Percentiles rank a stretch among this genome's conserved stretches.
Conservation (phyloP, 2,888 invertebrate genomes). For the Acleris sparsana region DNA sequence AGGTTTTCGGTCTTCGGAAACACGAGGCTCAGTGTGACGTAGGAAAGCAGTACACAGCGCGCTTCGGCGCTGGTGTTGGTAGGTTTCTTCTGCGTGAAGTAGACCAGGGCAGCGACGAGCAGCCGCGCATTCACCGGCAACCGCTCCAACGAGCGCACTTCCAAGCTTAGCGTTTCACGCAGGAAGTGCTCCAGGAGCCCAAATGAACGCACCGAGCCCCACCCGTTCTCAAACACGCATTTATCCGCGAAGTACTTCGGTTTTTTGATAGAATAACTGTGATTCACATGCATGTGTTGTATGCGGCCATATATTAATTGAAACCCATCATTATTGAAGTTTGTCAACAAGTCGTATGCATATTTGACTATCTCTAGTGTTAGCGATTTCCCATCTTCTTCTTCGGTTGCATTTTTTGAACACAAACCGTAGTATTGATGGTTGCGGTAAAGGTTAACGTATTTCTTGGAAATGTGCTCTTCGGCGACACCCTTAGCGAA, state of each 20-base stretch:
- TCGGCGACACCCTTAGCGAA: conserved; percentile 47
- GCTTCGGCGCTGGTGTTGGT: conserved; percentile 9
- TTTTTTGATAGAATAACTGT: not conserved
- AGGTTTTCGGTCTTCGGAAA: not conserved
- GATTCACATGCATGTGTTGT: not conserved
- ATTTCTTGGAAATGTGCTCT: conserved; percentile 39
- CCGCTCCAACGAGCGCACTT: not conserved
- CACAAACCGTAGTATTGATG: conserved; percentile 35
- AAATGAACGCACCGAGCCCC: conserved; percentile 10
- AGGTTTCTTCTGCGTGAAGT: conserved; percentile 44
- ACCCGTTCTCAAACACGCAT: conserved; percentile 31
- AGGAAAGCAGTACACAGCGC: conserved; percentile 23
- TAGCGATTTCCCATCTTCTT: conserved; percentile 42
- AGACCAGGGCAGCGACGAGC: conserved; percentile 38
- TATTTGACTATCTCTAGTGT: conserved; percentile 53
- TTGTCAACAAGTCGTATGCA: conserved; percentile 52
- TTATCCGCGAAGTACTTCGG: conserved; percentile 6
- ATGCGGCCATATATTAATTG: conserved; percentile 8
- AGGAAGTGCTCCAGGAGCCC: conserved; percentile 36
- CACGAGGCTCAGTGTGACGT: conserved; percentile 26
- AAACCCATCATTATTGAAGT: conserved; percentile 42
- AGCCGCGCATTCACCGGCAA: conserved; percentile 21
- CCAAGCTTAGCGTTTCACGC: conserved; percentile 4
- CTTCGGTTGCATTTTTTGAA: conserved; percentile 33
- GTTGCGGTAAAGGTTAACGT: conserved; percentile 42